These are phyloP conservation scores for Sturnus vulgaris DNA, from an alignment of 2,113 vertebrate species.

Conservation along the genomic window DNA sequence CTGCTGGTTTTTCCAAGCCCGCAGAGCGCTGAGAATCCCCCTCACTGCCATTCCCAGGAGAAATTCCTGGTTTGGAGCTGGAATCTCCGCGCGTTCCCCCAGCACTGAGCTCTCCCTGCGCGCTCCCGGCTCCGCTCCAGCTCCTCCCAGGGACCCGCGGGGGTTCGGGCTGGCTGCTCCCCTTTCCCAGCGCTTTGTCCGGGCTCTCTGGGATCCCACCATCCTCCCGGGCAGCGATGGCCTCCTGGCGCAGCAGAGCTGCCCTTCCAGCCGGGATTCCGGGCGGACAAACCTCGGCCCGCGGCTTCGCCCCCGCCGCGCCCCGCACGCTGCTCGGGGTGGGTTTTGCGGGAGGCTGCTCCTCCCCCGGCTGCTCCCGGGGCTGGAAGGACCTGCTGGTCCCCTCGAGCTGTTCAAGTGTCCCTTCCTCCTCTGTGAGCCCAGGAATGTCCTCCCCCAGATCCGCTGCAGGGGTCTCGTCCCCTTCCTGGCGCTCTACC, in stretches of 20 bases:
- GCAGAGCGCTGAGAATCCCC: background rate
- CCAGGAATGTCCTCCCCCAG: rapidly evolving
- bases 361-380: rapidly evolving
- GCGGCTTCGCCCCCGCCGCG: rapidly evolving
- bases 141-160: background rate
- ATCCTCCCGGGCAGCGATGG: background rate
- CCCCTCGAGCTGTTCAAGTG: rapidly evolving
- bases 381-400: rapidly evolving
- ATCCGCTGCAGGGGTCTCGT: rapidly evolving
- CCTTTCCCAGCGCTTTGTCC: background rate
- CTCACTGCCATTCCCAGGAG: background rate
- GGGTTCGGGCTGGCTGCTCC: background rate
- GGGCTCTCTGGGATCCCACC: background rate
- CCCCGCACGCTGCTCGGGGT: rapidly evolving
- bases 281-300: background rate
- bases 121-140: background rate
- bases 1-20: background rate
- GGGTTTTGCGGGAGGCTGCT: background rate
- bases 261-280: background rate
- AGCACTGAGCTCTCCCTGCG: background rate
- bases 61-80: background rate
- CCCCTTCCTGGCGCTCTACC: rapidly evolving
- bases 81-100: background rate
- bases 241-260: background rate
- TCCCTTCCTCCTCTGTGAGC: background rate